A percentile compares a stretch with the other conserved stretches of the same genome.
phyloP scores from a whole-genome alignment of 2,888 invertebrate species.

The Aspidiotus destructor region DNA sequence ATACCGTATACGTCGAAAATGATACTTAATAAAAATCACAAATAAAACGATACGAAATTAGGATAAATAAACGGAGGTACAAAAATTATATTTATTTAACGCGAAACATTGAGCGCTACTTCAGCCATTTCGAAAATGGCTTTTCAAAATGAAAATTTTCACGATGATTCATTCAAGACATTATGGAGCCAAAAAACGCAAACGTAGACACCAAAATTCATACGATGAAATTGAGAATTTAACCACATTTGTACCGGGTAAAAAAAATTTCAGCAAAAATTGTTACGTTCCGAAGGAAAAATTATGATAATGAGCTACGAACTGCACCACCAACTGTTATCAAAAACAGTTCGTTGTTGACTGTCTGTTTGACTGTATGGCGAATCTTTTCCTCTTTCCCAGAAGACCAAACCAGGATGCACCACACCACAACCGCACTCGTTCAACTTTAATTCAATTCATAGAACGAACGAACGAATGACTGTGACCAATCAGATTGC shows the following conservation, averaged over 20 bases:
- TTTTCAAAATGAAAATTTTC: neutral
- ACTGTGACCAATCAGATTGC: too few species aligned
- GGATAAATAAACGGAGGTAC: too few species aligned
- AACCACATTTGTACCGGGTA: neutral
- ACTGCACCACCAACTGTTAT: neutral
- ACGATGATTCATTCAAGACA: neutral
- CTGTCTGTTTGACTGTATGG: neutral
- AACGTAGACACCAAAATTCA: neutral
- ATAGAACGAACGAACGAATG: too few species aligned
- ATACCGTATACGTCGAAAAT: neutral
- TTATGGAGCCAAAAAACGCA: neutral
- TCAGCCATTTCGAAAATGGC: constrained; percentile 4
- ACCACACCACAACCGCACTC: too few species aligned
- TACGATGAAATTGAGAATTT: neutral
- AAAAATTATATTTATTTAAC: neutral
- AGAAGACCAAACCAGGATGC: too few species aligned
- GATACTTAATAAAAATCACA: too few species aligned
- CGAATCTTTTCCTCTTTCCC: too few species aligned
- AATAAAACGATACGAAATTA: too few species aligned
- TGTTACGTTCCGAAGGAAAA: neutral
- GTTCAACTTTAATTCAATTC: too few species aligned
- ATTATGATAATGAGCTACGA: neutral
- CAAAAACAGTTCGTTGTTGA: neutral
- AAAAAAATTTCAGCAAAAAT: neutral
- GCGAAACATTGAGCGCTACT: neutral